Evolutionary conservation across 2,888 invertebrate species (phyloP).

Genomic region (Drosophila barbarae): DNA sequence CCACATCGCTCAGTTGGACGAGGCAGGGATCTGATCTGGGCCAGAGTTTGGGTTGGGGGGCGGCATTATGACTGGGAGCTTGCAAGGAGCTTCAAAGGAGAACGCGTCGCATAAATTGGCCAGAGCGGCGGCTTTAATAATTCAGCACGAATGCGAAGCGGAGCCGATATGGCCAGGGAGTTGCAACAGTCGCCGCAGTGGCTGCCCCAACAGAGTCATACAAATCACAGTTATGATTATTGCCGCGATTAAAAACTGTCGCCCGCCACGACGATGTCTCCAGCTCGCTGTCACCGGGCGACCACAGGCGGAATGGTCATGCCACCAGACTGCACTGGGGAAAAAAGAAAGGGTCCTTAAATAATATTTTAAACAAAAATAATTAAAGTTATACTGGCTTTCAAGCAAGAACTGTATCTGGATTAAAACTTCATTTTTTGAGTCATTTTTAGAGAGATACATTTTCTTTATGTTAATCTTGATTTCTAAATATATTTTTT

Average conservation of each 20-base stretch:
- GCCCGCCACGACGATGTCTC: conserved; percentile 51
- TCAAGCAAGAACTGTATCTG: neutral
- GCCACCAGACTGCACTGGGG: conserved; percentile 1
- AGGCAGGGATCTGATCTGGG: conserved; percentile 9
- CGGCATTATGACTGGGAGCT: conserved; percentile 61
- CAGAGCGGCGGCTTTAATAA: conserved; percentile 63
- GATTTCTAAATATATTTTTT: neutral
- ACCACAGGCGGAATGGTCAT: conserved; percentile 30
- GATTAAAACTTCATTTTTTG: neutral
- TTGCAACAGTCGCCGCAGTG: conserved; percentile 46
- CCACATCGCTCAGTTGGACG: conserved; percentile 8
- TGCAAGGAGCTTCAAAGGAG: conserved; percentile 56
- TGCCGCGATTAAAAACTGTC: conserved; percentile 76
- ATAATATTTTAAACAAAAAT: neutral
- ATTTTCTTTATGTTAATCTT: no score
- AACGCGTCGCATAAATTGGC: conserved; percentile 72
- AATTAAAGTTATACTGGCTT: neutral
- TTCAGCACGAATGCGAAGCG: conserved; percentile 55
- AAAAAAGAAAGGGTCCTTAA: conserved; percentile 1
- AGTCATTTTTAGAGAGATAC: no score
- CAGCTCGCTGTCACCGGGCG: conserved; percentile 25
- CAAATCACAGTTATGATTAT: conserved; percentile 76
- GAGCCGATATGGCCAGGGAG: conserved; percentile 61
- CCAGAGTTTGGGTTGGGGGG: conserved; percentile 23
- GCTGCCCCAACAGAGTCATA: conserved; percentile 67